Evolutionary conservation across 2,113 vertebrate genomes (phyloP).

Genomic region (Bubalus kerabau): DNA sequence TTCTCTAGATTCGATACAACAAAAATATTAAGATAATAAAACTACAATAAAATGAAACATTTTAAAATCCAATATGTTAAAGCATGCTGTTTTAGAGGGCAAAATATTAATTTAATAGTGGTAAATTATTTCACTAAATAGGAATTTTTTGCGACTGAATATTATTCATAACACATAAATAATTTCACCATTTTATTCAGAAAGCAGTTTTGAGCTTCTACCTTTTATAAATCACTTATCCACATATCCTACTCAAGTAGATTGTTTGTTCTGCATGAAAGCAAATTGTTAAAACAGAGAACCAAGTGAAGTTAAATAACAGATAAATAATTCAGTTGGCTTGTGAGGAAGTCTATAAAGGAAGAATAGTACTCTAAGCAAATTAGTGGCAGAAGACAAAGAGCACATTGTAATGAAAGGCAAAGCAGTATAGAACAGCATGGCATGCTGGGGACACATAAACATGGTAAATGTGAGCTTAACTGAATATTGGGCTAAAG

Average conservation of each 20-base stretch:
- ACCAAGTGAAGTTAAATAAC: neutral
- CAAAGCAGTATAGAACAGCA: fast-evolving
- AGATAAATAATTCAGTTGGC: neutral
- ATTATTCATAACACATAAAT: neutral
- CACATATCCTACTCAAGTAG: neutral
- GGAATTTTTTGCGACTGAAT: neutral
- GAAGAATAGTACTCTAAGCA: neutral
- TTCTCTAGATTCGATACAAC: neutral
- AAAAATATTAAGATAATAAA: neutral
- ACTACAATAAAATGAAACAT: neutral
- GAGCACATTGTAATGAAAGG: neutral
- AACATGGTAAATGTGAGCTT: neutral
- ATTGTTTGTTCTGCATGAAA: neutral
- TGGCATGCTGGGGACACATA: fast-evolving
- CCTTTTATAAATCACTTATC: neutral
- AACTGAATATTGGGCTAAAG: neutral
- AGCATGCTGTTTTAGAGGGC: neutral
- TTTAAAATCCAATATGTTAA: neutral
- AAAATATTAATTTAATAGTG: neutral
- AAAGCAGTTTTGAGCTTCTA: neutral
- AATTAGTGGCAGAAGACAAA: neutral
- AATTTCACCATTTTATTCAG: neutral
- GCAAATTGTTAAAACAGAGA: neutral
- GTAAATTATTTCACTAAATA: neutral
- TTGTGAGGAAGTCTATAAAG: neutral